Percentiles rank a stretch among this genome's conserved stretches.
These are phyloP conservation scores for Varecia variegata DNA, from an alignment of 2,797 vertebrate species.

Conservation along the genomic window DNA sequence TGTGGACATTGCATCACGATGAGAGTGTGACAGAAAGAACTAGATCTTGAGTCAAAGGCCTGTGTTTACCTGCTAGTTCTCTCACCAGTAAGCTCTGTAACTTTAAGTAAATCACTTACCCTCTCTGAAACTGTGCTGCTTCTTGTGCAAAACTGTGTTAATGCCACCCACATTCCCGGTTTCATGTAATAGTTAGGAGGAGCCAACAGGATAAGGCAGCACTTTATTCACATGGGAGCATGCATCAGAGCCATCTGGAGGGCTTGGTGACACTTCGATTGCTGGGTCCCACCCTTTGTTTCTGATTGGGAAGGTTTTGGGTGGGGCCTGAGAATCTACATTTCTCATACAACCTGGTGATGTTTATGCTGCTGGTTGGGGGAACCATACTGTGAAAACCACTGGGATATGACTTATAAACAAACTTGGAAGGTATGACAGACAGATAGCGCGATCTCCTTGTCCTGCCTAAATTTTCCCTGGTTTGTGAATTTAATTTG, in stretches of 20 bases:
- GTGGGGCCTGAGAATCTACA: not conserved
- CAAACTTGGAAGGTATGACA: not conserved
- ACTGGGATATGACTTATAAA: not conserved
- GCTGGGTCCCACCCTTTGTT: not conserved
- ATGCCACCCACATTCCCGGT: not conserved
- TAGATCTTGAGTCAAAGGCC: not conserved
- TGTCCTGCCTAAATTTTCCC: not conserved
- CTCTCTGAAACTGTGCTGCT: not conserved
- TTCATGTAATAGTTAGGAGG: not conserved
- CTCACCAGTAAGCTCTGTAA: not conserved
- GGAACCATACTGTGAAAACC: not conserved
- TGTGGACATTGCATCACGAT: not conserved
- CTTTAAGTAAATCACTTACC: not conserved
- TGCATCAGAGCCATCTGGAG: not conserved
- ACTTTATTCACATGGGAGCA: not conserved
- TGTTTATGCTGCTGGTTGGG: not conserved
- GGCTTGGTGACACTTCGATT: not conserved
- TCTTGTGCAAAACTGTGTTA: not conserved
- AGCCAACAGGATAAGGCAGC: not conserved
- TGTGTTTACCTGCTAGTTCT: not conserved
- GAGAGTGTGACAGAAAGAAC: not conserved
- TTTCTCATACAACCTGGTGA: not conserved
- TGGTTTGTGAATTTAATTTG: slow-evolving; percentile 30
- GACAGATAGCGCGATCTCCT: not conserved
- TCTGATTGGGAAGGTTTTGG: not conserved